A percentile compares a stretch with the other conserved stretches of the same genome.
phyloP scores from a whole-genome alignment of 2,888 invertebrate species.

The Tenthredo distinguenda region DNA sequence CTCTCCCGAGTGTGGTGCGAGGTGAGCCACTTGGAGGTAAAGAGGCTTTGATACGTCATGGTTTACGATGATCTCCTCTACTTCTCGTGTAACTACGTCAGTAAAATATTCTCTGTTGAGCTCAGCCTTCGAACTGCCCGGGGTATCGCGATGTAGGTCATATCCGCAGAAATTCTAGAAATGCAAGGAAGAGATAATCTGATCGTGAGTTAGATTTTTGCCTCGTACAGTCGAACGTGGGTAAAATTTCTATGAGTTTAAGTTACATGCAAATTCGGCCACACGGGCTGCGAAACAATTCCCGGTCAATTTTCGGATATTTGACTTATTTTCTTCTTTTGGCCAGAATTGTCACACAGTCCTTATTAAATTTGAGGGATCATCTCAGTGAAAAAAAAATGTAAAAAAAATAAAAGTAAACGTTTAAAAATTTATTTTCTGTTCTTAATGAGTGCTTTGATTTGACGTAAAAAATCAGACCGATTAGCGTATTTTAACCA shows the following conservation, averaged over 20 bases:
- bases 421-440: no score
- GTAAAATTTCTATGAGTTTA: not conserved
- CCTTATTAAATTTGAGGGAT: not conserved
- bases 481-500: no score
- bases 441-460: no score
- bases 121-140: constrained; percentile 67
- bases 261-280: not conserved
- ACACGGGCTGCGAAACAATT: not conserved
- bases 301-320: not conserved
- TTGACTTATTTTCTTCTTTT: not conserved
- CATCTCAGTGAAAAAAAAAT: no score
- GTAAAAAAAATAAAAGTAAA: no score
- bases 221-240: not conserved
- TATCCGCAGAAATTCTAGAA: constrained; percentile 72
- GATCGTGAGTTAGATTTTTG: not conserved
- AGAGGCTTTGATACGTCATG: constrained; percentile 84
- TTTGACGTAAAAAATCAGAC: no score
- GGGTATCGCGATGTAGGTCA: constrained; percentile 77
- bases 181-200: not conserved
- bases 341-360: not conserved
- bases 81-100: constrained; percentile 85
- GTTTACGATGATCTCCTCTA: constrained; percentile 81
- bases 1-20: constrained; percentile 90
- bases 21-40: constrained; percentile 89
- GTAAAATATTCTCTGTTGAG: constrained; percentile 85